Base-by-base conservation (phyloP, 2,888 invertebrate species). In the Candidula unifasciata region DNA sequence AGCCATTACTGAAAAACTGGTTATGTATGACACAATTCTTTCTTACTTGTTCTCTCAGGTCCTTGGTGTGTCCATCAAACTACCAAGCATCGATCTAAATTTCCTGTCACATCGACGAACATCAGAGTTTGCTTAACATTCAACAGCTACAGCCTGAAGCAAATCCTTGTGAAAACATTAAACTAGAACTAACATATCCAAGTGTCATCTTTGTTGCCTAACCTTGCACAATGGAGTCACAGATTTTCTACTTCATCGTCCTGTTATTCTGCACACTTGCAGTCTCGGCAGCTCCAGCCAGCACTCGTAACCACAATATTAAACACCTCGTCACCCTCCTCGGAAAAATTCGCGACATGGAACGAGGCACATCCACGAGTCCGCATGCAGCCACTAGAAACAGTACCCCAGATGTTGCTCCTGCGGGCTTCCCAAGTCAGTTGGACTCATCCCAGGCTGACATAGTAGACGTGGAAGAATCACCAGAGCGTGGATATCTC, bases 291-390 rank as follows among this genome's bases (percentile, higher is more conserved):
- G 57, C 57, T 16, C 85, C 85, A 30, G 60, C 80, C 3, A 57
- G 66, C 27, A 71, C 60, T 64, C 30, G 79, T 64, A 57, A 52
- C 0, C 71, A 83, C 8, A 66, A 74, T 0, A 37, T 80, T 21
- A 73, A 37, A 3, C 71, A 81, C 13, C 83, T 83, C 24, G 71
- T 86, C 24, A 76, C 76, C n/a, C 83, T 86, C 35, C 54, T 86
- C 30, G 81, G 83, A 35, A 82, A 78, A 64, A 74, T 86, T 24
- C 85, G 77, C 44, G n/a, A 82, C 66, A 77, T 86, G 13, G 78
- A 80, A 37, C 54, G 68, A 21, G 30, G 16, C n/a, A 57, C 68
- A 18, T 64, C 52, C 68, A 37, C 74, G 10, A n/a, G n/a, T n/a
- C 33, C 44, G 21, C 44, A 6, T 52, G n/a, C 68, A 30, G 44